Evolutionary conservation across 1,140 invertebrate genomes (phyloP).

Genomic region (Panagrolaimus sp.): DNA sequence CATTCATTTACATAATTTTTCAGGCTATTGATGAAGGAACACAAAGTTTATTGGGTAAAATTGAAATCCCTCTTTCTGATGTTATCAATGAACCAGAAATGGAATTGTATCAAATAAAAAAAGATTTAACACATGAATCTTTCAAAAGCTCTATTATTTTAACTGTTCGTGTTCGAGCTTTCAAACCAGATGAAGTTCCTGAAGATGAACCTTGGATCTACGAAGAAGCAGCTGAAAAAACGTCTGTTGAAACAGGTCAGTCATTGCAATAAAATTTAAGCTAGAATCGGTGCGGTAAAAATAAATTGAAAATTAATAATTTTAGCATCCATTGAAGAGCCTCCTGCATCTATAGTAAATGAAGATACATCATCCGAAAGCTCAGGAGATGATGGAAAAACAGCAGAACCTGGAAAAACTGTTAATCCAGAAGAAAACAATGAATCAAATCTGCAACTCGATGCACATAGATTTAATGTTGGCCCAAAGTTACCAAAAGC

Average conservation of each 20-base stretch:
- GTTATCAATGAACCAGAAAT: slow-evolving; percentile 49
- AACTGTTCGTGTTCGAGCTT: slow-evolving; percentile 38
- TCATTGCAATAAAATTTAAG: slow-evolving; percentile 1
- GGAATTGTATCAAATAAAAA: slow-evolving; percentile 50
- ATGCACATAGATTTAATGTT: slow-evolving; percentile 19
- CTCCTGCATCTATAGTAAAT: not conserved
- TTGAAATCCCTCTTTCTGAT: slow-evolving; percentile 38
- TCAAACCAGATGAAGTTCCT: not conserved
- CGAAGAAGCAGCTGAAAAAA: slow-evolving; percentile 17
- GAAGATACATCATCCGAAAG: slow-evolving; percentile 2
- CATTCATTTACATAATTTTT: slow-evolving; percentile 20
- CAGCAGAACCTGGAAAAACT: slow-evolving; percentile 20
- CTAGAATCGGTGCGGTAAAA: no score
- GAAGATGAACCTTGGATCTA: slow-evolving; percentile 4
- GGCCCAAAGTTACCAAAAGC: not conserved
- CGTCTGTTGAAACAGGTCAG: slow-evolving; percentile 24
- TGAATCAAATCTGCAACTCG: slow-evolving; percentile 30
- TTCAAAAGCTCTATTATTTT: slow-evolving; percentile 50
- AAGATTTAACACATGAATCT: slow-evolving; percentile 47
- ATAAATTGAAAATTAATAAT: slow-evolving; percentile 17
- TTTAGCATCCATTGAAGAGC: slow-evolving; percentile 46
- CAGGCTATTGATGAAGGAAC: slow-evolving; percentile 55
- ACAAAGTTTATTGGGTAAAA: slow-evolving; percentile 38
- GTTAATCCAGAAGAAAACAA: slow-evolving; percentile 12
- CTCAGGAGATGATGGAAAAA: slow-evolving; percentile 10